phyloP scores from a whole-genome alignment of 2,113 vertebrate genomes.

The Corythaeola cristata region DNA sequence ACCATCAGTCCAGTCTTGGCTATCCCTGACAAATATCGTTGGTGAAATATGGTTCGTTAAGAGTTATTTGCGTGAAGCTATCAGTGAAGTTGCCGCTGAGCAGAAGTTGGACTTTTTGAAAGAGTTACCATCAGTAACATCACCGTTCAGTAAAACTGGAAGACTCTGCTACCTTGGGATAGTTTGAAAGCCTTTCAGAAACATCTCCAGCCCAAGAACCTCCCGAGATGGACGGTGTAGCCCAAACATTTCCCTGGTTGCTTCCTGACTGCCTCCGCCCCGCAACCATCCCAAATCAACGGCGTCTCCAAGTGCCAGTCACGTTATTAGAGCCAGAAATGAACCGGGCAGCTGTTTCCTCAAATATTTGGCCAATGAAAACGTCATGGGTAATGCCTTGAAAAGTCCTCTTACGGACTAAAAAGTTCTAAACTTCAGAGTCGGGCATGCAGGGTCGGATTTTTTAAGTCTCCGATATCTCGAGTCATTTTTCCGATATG shows the following conservation, averaged over 20 bases:
- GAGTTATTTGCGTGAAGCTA: background rate
- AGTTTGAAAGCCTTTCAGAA: background rate
- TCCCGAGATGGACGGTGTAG: no score
- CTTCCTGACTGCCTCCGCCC: background rate
- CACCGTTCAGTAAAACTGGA: background rate
- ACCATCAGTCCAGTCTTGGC: background rate
- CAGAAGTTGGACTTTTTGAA: background rate
- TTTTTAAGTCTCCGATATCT: background rate
- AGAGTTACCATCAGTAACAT: background rate
- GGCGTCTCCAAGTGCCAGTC: no score
- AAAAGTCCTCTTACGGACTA: background rate
- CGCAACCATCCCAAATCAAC: background rate
- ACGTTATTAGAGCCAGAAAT: fast-evolving
- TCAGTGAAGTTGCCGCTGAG: background rate
- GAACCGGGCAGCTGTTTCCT: background rate
- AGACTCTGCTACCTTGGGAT: background rate
- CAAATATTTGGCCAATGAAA: background rate
- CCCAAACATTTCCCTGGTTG: fast-evolving
- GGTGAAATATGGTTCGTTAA: background rate
- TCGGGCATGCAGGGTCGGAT: fast-evolving
- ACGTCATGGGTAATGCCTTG: background rate
- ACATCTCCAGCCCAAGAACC: background rate
- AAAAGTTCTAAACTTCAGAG: background rate
- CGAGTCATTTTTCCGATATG: background rate
- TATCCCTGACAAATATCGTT: background rate